Base-by-base conservation (phyloP, 1,140 invertebrate species). In the Drosophila sucinea region DNA sequence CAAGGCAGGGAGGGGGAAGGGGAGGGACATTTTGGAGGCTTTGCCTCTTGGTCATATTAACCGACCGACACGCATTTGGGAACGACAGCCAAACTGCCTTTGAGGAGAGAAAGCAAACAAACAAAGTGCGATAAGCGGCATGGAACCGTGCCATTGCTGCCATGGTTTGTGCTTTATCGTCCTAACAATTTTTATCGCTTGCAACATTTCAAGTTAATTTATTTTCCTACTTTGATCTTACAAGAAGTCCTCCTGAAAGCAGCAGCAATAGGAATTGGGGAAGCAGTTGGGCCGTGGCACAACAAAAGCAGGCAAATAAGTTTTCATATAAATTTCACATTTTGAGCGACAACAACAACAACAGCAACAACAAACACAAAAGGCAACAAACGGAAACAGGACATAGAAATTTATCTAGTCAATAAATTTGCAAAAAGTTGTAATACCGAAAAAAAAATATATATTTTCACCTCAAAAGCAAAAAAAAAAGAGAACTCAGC, bases 321-420 rank as follows among this genome's bases (percentile, higher is more conserved):
- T 85, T 85, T 85, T 86, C 79, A 86, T 82, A 85, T 85, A 85
- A 85, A 86, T 85, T 86, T 72, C 68, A 29, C 69, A 61, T 69
- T 69, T 63, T 79, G 81, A 83, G 80, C 73, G 77, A 77, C 73
- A 71, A 51, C 62, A 76, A 57, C 35, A 30, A 60, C 17, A 62
- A 35, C 25, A 60, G 33, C 10, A 54, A 38, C 44, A 61, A 38
- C 32, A 61, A 60, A 35, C 29, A 44, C 10, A 3, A 41, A 44
- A 44, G n/a, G 5, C n/a, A 17, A 35, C 33, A 27, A 51, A 51
- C 44, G 72, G 32, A 61, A 25, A 73, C 63, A 35, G 23, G n/a
- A 27, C 57, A 29, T 47, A 25, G 29, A 69, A 55, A 78, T 81
- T 85, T 85, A 85, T 85, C 81, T 81, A 47, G 65, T 72, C 82